Conservation (phyloP, 2,888 invertebrate genomes). For the Hedya salicella region DNA sequence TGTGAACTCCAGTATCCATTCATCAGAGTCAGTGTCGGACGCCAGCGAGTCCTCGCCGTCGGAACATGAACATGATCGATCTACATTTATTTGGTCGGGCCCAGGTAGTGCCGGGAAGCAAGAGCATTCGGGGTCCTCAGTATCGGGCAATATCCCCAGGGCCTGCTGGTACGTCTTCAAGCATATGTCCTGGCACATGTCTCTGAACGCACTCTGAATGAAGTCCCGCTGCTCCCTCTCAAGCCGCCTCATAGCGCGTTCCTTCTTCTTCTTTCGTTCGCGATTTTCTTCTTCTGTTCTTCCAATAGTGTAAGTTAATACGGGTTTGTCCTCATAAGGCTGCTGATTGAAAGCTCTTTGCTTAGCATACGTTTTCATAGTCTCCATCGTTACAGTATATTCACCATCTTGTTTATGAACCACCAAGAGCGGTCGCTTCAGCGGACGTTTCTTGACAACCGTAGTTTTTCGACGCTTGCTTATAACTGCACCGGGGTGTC, state of each 20-base stretch:
- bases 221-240: slow-evolving; percentile 73
- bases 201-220: slow-evolving; percentile 73
- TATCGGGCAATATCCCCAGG: slow-evolving; percentile 67
- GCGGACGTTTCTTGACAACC: slow-evolving; percentile 61
- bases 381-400: slow-evolving; percentile 77
- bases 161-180: slow-evolving; percentile 78
- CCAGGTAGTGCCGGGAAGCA: slow-evolving; percentile 69
- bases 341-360: slow-evolving; percentile 69
- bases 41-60: slow-evolving; percentile 61
- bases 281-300: slow-evolving; percentile 77
- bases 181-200: slow-evolving; percentile 78
- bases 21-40: slow-evolving; percentile 76
- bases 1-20: slow-evolving; percentile 80
- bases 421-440: slow-evolving; percentile 71
- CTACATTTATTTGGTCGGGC: slow-evolving; percentile 58
- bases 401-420: slow-evolving; percentile 77
- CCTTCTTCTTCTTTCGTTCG: slow-evolving; percentile 68
- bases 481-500: slow-evolving; percentile 64
- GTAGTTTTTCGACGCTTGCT: slow-evolving; percentile 69
- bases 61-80: slow-evolving; percentile 75
- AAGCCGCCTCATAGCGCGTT: slow-evolving; percentile 67
- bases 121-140: slow-evolving; percentile 69
- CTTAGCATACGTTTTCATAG: slow-evolving; percentile 70
- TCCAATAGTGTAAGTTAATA: slow-evolving; percentile 72
- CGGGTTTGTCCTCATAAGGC: slow-evolving; percentile 77